Conservation (phyloP, 2,888 invertebrate genomes). For the Bedellia somnulentella region DNA sequence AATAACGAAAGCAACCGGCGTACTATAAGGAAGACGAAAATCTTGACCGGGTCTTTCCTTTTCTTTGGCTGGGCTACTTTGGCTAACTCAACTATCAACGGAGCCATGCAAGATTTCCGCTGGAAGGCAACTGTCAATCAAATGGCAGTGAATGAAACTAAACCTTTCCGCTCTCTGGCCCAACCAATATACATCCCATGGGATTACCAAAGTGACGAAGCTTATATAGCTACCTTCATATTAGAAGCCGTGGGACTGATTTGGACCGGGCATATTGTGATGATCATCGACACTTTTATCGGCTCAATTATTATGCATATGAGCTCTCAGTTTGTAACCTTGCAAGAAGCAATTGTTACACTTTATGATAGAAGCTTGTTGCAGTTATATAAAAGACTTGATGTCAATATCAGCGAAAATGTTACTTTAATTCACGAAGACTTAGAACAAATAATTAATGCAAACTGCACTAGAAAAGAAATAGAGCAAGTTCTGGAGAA, state of each 20-base stretch:
- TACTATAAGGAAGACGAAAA: constrained; percentile 29
- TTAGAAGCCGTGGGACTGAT: constrained; percentile 40
- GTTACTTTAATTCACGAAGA: constrained; percentile 2
- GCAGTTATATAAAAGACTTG: constrained; percentile 17
- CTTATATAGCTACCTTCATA: constrained; percentile 34
- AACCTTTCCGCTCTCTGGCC: constrained; percentile 31
- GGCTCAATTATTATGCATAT: constrained; percentile 44
- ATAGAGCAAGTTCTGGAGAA: constrained; percentile 29
- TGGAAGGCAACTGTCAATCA: constrained; percentile 30
- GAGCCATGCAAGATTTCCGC: constrained; percentile 32
- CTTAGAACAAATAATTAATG: constrained; percentile 19
- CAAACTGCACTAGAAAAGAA: constrained; percentile 21
- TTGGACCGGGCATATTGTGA: constrained; percentile 51
- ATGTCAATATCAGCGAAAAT: constrained; percentile 11
- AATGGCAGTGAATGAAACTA: constrained; percentile 22
- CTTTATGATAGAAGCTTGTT: constrained; percentile 34
- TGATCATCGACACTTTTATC: constrained; percentile 48
- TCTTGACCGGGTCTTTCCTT: constrained; percentile 32
- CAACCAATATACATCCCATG: constrained; percentile 53
- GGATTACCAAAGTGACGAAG: constrained; percentile 31
- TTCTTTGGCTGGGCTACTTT: constrained; percentile 51
- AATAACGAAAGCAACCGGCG: constrained; percentile 24
- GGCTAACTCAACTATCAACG: constrained; percentile 36
- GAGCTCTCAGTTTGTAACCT: constrained; percentile 37
- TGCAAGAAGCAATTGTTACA: constrained; percentile 36